Evolutionary conservation across 2,113 vertebrate genomes (phyloP).

Genomic region (Setophaga kirtlandii): DNA sequence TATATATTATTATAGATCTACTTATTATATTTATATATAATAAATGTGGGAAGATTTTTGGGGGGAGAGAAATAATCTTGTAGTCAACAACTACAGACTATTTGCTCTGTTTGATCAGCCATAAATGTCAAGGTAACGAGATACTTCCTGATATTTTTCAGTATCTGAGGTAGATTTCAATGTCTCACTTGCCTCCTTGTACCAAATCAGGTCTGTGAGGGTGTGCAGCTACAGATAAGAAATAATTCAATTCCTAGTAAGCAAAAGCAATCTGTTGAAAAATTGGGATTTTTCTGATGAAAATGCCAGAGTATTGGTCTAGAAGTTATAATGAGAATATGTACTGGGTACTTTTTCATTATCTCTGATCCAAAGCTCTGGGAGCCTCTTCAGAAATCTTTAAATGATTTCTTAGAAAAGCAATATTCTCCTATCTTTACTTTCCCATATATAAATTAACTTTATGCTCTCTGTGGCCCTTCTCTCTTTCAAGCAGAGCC

Average conservation of each 20-base stretch:
- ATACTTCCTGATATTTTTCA: not conserved
- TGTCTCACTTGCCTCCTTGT: not conserved
- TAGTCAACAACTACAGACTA: accelerated
- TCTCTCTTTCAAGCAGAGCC: not conserved
- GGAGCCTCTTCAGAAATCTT: not conserved
- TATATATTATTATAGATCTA: too few relatives aligned
- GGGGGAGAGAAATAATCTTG: not conserved
- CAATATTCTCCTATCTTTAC: not conserved
- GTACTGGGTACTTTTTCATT: not conserved
- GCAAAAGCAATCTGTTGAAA: not conserved
- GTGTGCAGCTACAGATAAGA: not conserved
- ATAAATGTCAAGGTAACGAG: not conserved
- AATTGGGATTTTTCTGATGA: not conserved
- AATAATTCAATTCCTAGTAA: not conserved
- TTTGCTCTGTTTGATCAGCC: not conserved
- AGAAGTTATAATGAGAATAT: not conserved
- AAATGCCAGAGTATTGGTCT: not conserved
- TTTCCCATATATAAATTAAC: not conserved
- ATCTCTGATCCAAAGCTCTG: not conserved
- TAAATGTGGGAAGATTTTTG: not conserved
- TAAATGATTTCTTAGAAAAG: not conserved
- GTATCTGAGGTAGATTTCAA: not conserved
- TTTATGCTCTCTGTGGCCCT: not conserved
- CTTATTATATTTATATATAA: too few relatives aligned
- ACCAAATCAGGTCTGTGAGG: not conserved